Conservation (phyloP, 2,888 invertebrate genomes). For the Nudaria mundana region DNA sequence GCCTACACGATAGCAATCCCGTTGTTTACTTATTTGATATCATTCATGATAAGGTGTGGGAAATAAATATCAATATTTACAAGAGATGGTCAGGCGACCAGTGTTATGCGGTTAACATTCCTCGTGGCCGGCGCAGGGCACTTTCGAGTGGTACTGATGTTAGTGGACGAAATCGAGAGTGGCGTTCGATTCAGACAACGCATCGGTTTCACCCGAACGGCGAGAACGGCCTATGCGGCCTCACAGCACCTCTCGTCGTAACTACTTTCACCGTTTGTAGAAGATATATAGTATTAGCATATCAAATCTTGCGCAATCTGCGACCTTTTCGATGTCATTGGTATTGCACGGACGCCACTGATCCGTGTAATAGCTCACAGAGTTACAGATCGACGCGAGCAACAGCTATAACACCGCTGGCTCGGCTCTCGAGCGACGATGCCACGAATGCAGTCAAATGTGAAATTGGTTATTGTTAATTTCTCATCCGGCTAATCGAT, state of each 20-base stretch:
- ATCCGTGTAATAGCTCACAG: slow-evolving; percentile 23
- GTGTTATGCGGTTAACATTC: slow-evolving; percentile 30
- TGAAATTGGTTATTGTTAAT: slow-evolving; percentile 24
- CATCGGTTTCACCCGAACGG: slow-evolving; percentile 23
- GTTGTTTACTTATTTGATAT: no score
- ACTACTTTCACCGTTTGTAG: slow-evolving; percentile 57
- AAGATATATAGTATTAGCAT: slow-evolving; percentile 49
- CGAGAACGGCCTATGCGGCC: slow-evolving; percentile 13
- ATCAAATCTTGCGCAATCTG: slow-evolving; percentile 41
- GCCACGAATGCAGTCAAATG: slow-evolving; percentile 30
- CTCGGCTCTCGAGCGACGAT: slow-evolving; percentile 10
- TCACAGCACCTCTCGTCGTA: slow-evolving; percentile 11
- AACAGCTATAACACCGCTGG: slow-evolving; percentile 8
- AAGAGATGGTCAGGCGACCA: no score
- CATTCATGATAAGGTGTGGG: no score
- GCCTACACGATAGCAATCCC: no score
- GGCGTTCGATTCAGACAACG: slow-evolving; percentile 34
- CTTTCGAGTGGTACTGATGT: slow-evolving; percentile 32
- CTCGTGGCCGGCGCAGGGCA: slow-evolving; percentile 22
- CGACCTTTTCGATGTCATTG: background rate
- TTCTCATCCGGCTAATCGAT: slow-evolving; percentile 4
- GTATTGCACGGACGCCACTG: slow-evolving; percentile 1
- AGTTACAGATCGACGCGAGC: slow-evolving; percentile 13
- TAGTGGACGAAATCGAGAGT: slow-evolving; percentile 59
- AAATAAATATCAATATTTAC: no score